Base-by-base conservation (phyloP, 2,888 invertebrate species). In the Diaperis boleti region DNA sequence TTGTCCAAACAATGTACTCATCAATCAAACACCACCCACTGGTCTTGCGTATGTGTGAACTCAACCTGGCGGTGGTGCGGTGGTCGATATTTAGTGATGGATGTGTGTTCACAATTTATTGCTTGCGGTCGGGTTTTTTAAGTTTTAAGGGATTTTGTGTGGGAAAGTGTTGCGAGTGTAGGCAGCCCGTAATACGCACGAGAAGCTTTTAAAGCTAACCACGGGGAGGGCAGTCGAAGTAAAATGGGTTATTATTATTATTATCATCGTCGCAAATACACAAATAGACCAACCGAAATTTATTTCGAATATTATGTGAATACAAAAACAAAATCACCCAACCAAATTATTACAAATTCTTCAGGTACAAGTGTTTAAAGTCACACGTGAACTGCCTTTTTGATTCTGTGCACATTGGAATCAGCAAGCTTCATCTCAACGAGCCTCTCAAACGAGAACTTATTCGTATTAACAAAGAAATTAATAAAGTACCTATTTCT, bases 1-100 rank as follows among this genome's bases (percentile, higher is more conserved):
- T 76, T 77, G 75, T 77, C 74, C 77, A 78, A 78, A 78, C 78
- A 78, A 77, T 77, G 77, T 77, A 77, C 76, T 78, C 78, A 78
- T 78, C 78, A 78, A 78, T 78, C 78, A 78, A 78, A 78, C 74
- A 76, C 76, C 75, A 76, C 73, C 75, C 72, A 71, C 69, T 67
- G 50, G 49, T 41, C 59, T 64, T 52, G 54, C 54, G 59, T 59
- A 59, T 62, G 47, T 60, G 61, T 61, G 55, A 39, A 45, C 55
- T 54, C 18, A 41, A 61, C 55, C 29, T 47, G 31, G 33, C 54
- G 35, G 55, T 55, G 61, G 61, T 62, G 33, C 54, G 35, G 55
- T 55, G 61, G 61, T 62, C 57, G 62, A 59, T 62, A 62, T 59
- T 52, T 50, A 52, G 44, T 39, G 37, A 39, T 59, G 35, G 35